These are phyloP conservation scores for Melanotaenia trifasciata DNA, from an alignment of 2,797 vertebrate genomes.

Conservation along the genomic window DNA sequence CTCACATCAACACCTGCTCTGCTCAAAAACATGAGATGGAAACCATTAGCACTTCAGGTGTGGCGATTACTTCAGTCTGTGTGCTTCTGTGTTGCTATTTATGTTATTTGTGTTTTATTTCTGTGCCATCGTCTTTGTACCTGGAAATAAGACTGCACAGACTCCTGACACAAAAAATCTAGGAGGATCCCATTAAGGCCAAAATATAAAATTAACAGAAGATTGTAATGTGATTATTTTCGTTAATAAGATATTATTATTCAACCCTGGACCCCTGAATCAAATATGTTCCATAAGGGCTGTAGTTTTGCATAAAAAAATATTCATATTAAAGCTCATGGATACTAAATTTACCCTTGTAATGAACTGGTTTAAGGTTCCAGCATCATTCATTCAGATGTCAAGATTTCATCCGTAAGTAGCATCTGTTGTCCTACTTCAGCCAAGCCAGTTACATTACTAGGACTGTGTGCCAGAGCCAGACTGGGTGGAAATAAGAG, in stretches of 20 bases:
- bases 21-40: constrained; percentile 94
- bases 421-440: constrained; percentile 76
- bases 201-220: not conserved
- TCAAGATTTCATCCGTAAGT: constrained; percentile 54
- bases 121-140: constrained; percentile 30
- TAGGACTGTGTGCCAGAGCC: constrained; percentile 49
- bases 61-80: constrained; percentile 23
- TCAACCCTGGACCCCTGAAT: not conserved
- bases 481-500: constrained; percentile 60
- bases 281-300: not conserved
- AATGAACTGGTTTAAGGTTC: constrained; percentile 41
- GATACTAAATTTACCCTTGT: constrained; percentile 3
- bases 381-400: constrained; percentile 37
- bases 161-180: not conserved
- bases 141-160: constrained; percentile 24
- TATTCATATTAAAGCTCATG: not conserved
- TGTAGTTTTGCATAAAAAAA: not conserved
- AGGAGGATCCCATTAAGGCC: not conserved
- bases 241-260: not conserved
- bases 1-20: constrained; percentile 92
- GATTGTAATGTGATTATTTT: not conserved
- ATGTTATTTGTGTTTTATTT: constrained; percentile 42
- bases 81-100: constrained; percentile 34
- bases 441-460: constrained; percentile 56
- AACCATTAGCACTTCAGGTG: constrained; percentile 92